A percentile compares a stretch with the other conserved stretches of the same genome.
Evolutionary conservation across 1,140 invertebrate species (phyloP).

Genomic region (Papilio polytes): DNA sequence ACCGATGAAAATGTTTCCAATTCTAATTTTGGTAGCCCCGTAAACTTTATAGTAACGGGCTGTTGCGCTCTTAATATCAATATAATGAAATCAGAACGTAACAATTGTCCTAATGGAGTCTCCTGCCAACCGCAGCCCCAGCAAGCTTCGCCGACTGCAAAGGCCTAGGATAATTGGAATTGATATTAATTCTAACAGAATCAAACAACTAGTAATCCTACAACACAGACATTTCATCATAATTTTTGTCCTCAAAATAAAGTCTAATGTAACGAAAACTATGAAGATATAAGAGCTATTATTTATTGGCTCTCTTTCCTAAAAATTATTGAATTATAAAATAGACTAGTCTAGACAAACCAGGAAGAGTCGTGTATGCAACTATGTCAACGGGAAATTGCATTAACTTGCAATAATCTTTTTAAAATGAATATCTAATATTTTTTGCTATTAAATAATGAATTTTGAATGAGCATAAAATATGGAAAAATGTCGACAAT

Average conservation of each 20-base stretch:
- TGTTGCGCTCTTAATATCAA: conserved; percentile 59
- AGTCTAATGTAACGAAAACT: too few relatives aligned
- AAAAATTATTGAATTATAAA: background rate
- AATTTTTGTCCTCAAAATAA: too few relatives aligned
- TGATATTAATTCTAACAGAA: too few relatives aligned
- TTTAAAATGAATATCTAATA: background rate
- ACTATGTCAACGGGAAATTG: too few relatives aligned
- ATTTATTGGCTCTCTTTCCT: too few relatives aligned
- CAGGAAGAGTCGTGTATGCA: background rate
- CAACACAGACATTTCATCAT: too few relatives aligned
- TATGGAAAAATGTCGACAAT: background rate
- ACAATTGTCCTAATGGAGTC: conserved; percentile 49
- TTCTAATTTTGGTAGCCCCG: conserved; percentile 55
- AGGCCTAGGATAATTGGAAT: conserved; percentile 49
- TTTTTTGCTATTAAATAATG: background rate
- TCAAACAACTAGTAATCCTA: too few relatives aligned
- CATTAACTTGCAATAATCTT: too few relatives aligned
- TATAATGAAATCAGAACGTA: conserved; percentile 54
- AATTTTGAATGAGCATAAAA: background rate
- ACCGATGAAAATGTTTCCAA: conserved; percentile 70
- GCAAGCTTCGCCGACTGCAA: conserved; percentile 57
- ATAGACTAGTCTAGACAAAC: background rate
- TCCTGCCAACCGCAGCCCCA: conserved; percentile 65
- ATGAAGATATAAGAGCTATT: too few relatives aligned
- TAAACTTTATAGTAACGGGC: conserved; percentile 64